Evolutionary conservation across 2,888 invertebrate genomes (phyloP).

Genomic region (Xiphydria camelus): DNA sequence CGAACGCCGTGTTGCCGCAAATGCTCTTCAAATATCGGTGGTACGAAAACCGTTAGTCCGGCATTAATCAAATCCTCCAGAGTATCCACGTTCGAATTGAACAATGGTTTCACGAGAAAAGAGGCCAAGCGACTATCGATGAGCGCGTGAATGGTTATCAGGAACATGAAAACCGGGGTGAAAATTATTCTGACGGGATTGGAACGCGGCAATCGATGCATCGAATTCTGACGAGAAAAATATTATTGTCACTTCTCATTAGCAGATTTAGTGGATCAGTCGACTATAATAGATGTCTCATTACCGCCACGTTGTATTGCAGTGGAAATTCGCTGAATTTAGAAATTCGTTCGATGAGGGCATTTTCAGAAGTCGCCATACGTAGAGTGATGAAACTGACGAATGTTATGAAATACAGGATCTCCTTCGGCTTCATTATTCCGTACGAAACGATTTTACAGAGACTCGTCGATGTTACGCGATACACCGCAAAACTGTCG

Average conservation of each 20-base stretch:
- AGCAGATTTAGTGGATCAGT: too few relatives aligned
- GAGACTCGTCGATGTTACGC: too few relatives aligned
- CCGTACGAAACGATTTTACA: too few relatives aligned
- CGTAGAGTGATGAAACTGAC: too few relatives aligned
- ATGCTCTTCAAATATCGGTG: too few relatives aligned
- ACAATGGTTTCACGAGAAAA: constrained; percentile 22
- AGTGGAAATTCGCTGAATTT: background rate
- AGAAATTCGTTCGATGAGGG: too few relatives aligned
- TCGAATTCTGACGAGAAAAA: constrained; percentile 15
- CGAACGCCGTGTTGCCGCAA: too few relatives aligned
- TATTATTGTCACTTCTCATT: background rate
- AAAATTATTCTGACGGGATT: constrained; percentile 20
- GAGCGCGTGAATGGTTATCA: constrained; percentile 22
- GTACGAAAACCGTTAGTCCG: background rate
- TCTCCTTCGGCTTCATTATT: too few relatives aligned
- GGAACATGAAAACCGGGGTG: constrained; percentile 14
- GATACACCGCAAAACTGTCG: too few relatives aligned
- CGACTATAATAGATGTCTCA: too few relatives aligned
- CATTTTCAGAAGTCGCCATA: too few relatives aligned
- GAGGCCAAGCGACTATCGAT: constrained; percentile 27
- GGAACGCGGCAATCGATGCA: constrained; percentile 13
- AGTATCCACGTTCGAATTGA: constrained; percentile 19
- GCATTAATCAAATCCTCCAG: constrained; percentile 15
- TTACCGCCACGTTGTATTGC: background rate
- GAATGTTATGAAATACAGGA: too few relatives aligned